Evolutionary conservation across 2,113 vertebrate genomes (phyloP).

Genomic region (Dendrocopos noguchii): DNA sequence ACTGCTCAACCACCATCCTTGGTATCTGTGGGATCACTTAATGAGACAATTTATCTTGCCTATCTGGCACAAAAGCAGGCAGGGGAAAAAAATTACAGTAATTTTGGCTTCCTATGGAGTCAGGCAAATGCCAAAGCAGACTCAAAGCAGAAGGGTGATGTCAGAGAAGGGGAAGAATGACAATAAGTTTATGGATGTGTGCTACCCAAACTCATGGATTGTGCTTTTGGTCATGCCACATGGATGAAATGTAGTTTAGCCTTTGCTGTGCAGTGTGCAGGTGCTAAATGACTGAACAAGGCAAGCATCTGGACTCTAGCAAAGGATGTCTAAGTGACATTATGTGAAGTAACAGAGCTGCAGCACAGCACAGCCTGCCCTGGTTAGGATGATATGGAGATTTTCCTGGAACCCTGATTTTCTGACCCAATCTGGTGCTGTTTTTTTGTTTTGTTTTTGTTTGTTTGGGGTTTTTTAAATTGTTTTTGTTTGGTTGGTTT

Average conservation of each 20-base stretch:
- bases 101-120: neutral
- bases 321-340: neutral
- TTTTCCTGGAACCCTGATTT: neutral
- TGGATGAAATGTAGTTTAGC: neutral
- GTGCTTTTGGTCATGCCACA: neutral
- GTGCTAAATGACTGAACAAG: neutral
- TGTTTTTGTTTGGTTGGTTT: neutral
- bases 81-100: neutral
- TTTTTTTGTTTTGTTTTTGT: too few relatives aligned
- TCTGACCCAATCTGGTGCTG: neutral
- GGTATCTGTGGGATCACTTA: accelerated
- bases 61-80: neutral
- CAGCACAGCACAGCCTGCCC: neutral
- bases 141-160: neutral
- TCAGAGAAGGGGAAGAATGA: neutral
- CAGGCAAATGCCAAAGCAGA: neutral
- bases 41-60: neutral
- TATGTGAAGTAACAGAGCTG: accelerated
- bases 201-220: neutral
- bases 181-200: neutral
- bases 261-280: neutral
- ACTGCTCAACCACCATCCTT: accelerated
- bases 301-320: neutral
- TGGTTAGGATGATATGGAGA: accelerated
- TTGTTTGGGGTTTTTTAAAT: accelerated